phyloP scores from a whole-genome alignment of 2,797 vertebrate genomes.

The Hippoglossus hippoglossus region DNA sequence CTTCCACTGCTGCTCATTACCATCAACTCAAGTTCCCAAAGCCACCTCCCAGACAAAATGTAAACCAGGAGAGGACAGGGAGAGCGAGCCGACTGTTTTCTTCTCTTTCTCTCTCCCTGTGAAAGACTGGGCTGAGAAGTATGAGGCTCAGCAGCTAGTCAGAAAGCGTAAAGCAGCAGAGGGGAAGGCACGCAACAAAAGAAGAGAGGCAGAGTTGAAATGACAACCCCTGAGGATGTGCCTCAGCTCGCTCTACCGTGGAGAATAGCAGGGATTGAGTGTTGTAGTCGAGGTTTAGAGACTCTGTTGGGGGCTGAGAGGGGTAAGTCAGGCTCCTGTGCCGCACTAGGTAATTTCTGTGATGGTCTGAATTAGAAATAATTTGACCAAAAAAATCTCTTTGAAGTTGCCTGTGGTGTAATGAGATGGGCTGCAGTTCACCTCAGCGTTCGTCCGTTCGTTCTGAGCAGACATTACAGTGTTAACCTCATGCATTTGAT shows the following conservation, averaged over 20 bases:
- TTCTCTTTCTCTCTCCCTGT: conserved; percentile 1
- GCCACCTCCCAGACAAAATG: background rate
- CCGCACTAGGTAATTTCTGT: conserved; percentile 21
- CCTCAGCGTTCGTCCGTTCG: conserved; percentile 6
- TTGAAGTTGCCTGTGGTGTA: conserved; percentile 27
- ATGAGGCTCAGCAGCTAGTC: conserved; percentile 13
- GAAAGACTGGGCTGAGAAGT: conserved; percentile 28
- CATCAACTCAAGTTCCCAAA: conserved; percentile 3
- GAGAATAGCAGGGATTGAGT: conserved; percentile 53
- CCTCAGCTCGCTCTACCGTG: conserved; percentile 34
- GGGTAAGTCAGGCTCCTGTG: conserved; percentile 13
- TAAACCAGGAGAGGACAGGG: background rate
- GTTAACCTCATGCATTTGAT: conserved; percentile 15
- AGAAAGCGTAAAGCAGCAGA: conserved; percentile 23
- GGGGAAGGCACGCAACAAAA: conserved; percentile 43
- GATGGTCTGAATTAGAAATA: conserved; percentile 40
- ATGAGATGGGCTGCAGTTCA: conserved; percentile 17
- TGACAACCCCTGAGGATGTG: conserved; percentile 55
- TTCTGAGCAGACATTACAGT: conserved; percentile 3
- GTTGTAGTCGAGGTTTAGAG: conserved; percentile 34
- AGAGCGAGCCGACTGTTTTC: background rate
- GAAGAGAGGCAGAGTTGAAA: conserved; percentile 45
- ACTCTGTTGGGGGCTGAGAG: conserved; percentile 16
- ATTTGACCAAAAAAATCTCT: conserved; percentile 20
- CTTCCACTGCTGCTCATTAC: background rate